phyloP scores from a whole-genome alignment of 2,113 vertebrate species.

The Gopherus evgoodei region DNA sequence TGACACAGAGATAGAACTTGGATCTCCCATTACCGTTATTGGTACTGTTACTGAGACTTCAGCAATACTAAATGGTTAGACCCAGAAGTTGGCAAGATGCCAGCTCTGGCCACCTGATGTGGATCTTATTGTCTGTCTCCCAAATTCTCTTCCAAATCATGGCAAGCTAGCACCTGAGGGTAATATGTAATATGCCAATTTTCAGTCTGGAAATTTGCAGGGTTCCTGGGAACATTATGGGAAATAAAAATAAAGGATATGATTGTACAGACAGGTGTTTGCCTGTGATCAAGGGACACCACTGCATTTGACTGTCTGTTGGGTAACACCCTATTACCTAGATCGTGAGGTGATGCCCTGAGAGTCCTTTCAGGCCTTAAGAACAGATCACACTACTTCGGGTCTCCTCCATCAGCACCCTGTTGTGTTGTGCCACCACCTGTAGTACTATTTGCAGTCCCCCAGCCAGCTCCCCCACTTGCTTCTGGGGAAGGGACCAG shows the following conservation, averaged over 20 bases:
- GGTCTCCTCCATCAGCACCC: too few relatives aligned
- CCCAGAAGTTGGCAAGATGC: not conserved
- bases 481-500: too few relatives aligned
- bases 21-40: not conserved
- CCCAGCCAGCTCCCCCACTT: too few relatives aligned
- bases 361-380: too few relatives aligned
- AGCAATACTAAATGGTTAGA: too few relatives aligned
- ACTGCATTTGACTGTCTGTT: not conserved
- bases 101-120: not conserved
- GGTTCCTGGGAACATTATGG: not conserved
- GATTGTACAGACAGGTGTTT: not conserved
- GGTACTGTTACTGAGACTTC: not conserved
- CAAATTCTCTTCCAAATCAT: not conserved
- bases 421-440: too few relatives aligned
- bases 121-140: not conserved
- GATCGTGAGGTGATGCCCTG: too few relatives aligned
- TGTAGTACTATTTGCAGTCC: too few relatives aligned
- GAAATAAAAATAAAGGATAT: not conserved
- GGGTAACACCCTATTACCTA: not conserved
- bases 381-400: too few relatives aligned
- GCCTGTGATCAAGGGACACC: not conserved
- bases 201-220: not conserved
- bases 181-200: not conserved
- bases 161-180: not conserved
- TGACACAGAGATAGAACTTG: not conserved